These are phyloP conservation scores for Smutsia gigantea DNA, from an alignment of 2,797 vertebrate species.

Conservation along the genomic window DNA sequence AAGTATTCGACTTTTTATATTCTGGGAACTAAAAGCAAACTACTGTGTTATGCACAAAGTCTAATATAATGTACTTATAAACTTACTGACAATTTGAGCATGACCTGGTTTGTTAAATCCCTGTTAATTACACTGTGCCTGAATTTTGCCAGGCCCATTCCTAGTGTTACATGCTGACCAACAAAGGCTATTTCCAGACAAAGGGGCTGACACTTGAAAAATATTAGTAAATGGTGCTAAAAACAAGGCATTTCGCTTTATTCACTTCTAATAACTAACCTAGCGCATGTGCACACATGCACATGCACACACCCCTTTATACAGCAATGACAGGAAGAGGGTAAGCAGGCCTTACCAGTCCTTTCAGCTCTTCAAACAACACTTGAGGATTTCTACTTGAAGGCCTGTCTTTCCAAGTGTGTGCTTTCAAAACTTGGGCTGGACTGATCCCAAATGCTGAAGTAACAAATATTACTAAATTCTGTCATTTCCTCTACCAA, in stretches of 20 bases:
- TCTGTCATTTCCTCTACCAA: slow-evolving; percentile 81
- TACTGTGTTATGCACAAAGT: not conserved
- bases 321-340: slow-evolving; percentile 47
- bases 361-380: slow-evolving; percentile 59
- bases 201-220: slow-evolving; percentile 21
- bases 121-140: slow-evolving; percentile 2
- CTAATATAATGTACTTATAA: slow-evolving; percentile 6
- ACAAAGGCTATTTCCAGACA: not conserved
- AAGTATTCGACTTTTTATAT: not conserved
- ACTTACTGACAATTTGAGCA: not conserved
- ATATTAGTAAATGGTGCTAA: slow-evolving; percentile 26
- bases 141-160: slow-evolving; percentile 27
- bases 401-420: slow-evolving; percentile 69
- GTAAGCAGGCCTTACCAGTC: slow-evolving; percentile 27
- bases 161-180: not conserved
- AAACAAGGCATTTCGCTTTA: slow-evolving; percentile 26
- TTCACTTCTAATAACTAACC: not conserved
- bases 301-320: not conserved
- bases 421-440: slow-evolving; percentile 72
- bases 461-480: slow-evolving; percentile 81
- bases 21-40: slow-evolving; percentile 24
- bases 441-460: slow-evolving; percentile 77
- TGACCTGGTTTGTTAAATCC: slow-evolving; percentile 6
- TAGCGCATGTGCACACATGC: not conserved
- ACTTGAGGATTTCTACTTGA: slow-evolving; percentile 63